These are phyloP conservation scores for Thunnus maccoyii DNA, from an alignment of 2,113 vertebrate genomes.

Conservation along the genomic window DNA sequence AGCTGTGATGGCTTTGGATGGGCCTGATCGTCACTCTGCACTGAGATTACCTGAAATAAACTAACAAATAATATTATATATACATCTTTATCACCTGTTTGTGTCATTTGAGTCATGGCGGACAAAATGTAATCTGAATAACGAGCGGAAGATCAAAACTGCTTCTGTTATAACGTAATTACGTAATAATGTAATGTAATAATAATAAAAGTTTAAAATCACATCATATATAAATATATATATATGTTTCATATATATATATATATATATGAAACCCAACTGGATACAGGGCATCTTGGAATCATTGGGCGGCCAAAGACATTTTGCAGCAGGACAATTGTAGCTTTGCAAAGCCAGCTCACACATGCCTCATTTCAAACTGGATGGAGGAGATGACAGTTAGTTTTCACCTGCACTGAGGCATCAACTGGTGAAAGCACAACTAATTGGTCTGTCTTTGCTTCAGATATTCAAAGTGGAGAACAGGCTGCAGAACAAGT, in stretches of 20 bases:
- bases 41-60: conserved; percentile 27
- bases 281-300: conserved; percentile 5
- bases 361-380: background rate
- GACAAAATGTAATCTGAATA: conserved; percentile 21
- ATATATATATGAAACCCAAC: conserved; percentile 7
- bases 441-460: background rate
- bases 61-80: conserved; percentile 3
- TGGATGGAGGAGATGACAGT: too few species aligned
- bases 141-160: conserved; percentile 5
- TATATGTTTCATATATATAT: too few species aligned
- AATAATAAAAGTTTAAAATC: conserved; percentile 33
- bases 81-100: background rate
- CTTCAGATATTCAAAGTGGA: background rate
- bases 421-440: background rate
- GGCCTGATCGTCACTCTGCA: background rate
- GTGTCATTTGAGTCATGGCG: conserved; percentile 9
- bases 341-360: conserved; percentile 30
- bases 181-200: background rate
- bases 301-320: conserved; percentile 1
- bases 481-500: background rate
- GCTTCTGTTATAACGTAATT: background rate
- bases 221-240: conserved; percentile 36
- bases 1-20: conserved; percentile 25
- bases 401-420: background rate
- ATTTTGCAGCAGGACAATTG: conserved; percentile 18